Percentiles rank a stretch among this genome's conserved stretches.
Evolutionary conservation across 2,113 vertebrate genomes (phyloP).

Genomic region (Indicator indicator): DNA sequence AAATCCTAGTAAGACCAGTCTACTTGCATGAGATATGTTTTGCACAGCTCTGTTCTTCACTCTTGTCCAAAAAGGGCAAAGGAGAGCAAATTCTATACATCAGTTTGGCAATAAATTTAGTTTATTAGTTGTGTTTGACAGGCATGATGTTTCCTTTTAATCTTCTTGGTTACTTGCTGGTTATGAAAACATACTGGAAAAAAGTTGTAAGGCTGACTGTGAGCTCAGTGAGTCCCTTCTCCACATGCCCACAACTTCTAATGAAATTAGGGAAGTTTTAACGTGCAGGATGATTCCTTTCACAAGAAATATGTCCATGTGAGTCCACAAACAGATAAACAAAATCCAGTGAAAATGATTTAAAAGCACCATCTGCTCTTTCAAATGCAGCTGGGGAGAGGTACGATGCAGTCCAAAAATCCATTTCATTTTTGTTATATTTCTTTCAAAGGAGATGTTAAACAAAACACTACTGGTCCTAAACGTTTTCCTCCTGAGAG

Average conservation of each 20-base stretch:
- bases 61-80: background rate
- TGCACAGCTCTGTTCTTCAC: background rate
- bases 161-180: background rate
- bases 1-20: background rate
- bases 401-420: background rate
- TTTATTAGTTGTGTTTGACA: background rate
- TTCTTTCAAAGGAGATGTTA: conserved; percentile 28
- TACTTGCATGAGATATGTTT: background rate
- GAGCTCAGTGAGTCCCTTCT: background rate
- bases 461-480: background rate
- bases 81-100: background rate
- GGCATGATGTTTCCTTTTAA: background rate
- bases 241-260: background rate
- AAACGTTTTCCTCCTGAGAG: background rate
- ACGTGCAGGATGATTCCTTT: background rate
- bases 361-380: conserved; percentile 33
- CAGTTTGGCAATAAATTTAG: background rate
- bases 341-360: conserved; percentile 1
- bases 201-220: background rate
- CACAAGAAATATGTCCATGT: background rate
- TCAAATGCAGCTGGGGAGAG: background rate
- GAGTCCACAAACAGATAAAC: background rate
- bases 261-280: background rate
- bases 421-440: background rate
- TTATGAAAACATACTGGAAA: background rate